These are phyloP conservation scores for Maconellicoccus hirsutus DNA, from an alignment of 1,140 invertebrate genomes.

Conservation along the genomic window DNA sequence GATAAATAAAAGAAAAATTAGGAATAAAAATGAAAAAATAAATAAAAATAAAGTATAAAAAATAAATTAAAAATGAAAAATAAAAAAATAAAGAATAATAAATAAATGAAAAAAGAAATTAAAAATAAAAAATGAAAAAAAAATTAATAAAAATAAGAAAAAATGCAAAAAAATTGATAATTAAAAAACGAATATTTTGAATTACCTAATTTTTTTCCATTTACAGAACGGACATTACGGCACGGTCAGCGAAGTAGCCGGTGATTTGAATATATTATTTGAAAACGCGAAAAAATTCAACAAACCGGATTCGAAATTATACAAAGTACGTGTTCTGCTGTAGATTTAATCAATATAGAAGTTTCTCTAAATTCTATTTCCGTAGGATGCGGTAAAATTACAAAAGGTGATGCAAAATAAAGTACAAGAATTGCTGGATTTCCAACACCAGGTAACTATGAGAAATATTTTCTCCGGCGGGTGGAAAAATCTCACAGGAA, in stretches of 20 bases:
- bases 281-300: slow-evolving; percentile 96
- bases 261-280: slow-evolving; percentile 96
- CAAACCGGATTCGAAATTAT: slow-evolving; percentile 70
- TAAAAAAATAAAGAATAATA: too few relatives aligned
- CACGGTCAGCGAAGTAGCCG: slow-evolving; percentile 77
- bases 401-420: slow-evolving; percentile 75
- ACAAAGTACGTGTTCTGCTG: slow-evolving; percentile 47
- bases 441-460: slow-evolving; percentile 45
- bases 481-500: too few relatives aligned
- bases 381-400: slow-evolving; percentile 60
- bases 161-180: neutral
- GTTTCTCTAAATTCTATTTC: slow-evolving; percentile 24
- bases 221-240: slow-evolving; percentile 65
- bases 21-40: too few relatives aligned
- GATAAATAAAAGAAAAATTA: too few relatives aligned
- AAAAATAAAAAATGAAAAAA: too few relatives aligned
- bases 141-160: slow-evolving; percentile 21
- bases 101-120: too few relatives aligned
- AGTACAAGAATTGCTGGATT: slow-evolving; percentile 68
- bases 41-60: too few relatives aligned
- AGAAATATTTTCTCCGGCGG: neutral
- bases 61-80: too few relatives aligned
- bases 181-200: neutral
- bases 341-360: too few relatives aligned
- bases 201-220: slow-evolving; percentile 28